Conservation (phyloP, 1,140 invertebrate species). For the Plutomurus gul region DNA sequence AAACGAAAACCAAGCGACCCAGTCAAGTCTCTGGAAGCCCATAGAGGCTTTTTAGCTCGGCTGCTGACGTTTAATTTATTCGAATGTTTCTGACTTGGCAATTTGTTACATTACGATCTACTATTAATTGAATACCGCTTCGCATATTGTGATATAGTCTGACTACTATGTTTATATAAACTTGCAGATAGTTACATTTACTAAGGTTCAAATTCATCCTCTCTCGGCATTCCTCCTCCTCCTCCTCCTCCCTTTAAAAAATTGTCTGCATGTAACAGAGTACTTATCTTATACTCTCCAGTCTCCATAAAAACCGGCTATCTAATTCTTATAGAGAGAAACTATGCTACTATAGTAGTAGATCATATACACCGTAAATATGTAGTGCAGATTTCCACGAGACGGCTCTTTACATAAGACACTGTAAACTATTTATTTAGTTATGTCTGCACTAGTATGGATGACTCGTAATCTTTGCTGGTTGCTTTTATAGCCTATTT, state of each 20-base stretch:
- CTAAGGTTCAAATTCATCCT: background rate
- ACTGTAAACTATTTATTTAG: no score
- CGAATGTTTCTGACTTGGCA: constrained; percentile 36
- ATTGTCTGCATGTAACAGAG: background rate
- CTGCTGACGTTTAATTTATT: constrained; percentile 35
- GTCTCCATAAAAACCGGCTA: no score
- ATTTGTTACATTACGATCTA: constrained; percentile 30
- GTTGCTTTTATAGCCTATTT: background rate
- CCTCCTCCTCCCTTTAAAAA: background rate
- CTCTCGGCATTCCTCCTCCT: background rate
- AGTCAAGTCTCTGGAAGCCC: background rate
- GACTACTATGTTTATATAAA: background rate
- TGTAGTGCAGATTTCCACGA: no score
- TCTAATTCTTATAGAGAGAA: no score
- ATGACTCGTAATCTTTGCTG: background rate
- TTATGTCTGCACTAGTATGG: background rate
- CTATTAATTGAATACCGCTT: constrained; percentile 30
- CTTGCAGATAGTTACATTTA: background rate
- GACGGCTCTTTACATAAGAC: no score
- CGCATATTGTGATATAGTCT: background rate
- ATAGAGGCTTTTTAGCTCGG: constrained; percentile 21
- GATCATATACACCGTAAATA: no score
- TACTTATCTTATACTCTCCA: no score
- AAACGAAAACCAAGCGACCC: constrained; percentile 22
- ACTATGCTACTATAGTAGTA: no score